These are phyloP conservation scores for Maniola jurtina DNA, from an alignment of 1,140 invertebrate genomes.

Conservation along the genomic window DNA sequence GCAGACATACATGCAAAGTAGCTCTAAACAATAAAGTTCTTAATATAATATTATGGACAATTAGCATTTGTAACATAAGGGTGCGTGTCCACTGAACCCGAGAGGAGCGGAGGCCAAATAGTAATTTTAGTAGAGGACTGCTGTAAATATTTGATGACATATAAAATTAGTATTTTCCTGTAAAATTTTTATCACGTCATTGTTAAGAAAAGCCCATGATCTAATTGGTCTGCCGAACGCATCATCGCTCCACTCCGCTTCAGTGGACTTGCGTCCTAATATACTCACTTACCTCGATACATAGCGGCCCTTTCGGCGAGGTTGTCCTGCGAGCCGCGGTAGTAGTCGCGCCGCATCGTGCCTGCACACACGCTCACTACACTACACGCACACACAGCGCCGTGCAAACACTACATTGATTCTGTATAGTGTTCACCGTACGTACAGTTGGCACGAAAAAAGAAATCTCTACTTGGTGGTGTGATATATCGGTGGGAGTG, in stretches of 20 bases:
- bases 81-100: no score
- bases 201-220: no score
- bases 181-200: no score
- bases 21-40: background rate
- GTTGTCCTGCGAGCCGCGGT: conserved; percentile 91
- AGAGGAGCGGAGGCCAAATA: no score
- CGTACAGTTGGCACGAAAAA: background rate
- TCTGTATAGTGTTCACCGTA: background rate
- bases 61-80: background rate
- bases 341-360: conserved; percentile 91
- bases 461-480: no score
- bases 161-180: no score
- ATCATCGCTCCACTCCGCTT: no score
- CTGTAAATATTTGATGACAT: no score
- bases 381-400: conserved; percentile 14
- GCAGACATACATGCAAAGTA: background rate
- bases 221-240: no score
- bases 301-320: conserved; percentile 83
- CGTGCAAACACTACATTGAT: background rate
- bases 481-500: no score
- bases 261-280: background rate
- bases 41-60: background rate
- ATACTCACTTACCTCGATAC: conserved; percentile 77
- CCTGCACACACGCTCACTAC: conserved; percentile 34
- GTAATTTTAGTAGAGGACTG: no score